Conservation (phyloP, 2,113 vertebrate genomes). For the Hylia prasina region DNA sequence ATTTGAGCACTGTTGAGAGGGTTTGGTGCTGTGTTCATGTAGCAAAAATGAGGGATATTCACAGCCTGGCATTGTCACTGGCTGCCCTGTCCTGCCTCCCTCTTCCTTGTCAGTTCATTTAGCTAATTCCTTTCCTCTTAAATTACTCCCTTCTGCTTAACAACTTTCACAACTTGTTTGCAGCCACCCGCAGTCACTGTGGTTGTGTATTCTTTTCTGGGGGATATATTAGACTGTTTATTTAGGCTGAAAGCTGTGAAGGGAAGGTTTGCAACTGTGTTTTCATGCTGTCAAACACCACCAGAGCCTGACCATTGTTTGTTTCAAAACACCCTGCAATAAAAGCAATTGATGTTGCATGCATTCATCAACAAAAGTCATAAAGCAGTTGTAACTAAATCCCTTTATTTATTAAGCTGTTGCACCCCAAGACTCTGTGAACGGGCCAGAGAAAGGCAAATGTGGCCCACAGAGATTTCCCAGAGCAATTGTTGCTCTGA, state of each 20-base stretch:
- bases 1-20: not conserved
- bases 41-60: not conserved
- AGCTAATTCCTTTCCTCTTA: not conserved
- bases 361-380: conserved; percentile 36
- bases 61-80: not conserved
- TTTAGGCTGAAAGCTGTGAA: conserved; percentile 34
- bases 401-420: not conserved
- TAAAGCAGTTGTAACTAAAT: not conserved
- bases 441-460: not conserved
- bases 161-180: conserved; percentile 52
- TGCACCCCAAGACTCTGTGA: not conserved
- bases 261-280: conserved; percentile 44
- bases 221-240: conserved; percentile 22
- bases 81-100: not conserved
- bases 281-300: conserved; percentile 50
- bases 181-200: conserved; percentile 7
- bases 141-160: conserved; percentile 23
- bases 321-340: not conserved
- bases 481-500: not conserved
- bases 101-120: not conserved
- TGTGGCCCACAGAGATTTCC: not conserved
- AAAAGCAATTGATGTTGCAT: conserved; percentile 14
- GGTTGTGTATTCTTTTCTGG: conserved; percentile 29
- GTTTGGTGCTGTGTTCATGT: not conserved
- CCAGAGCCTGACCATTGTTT: conserved; percentile 27